These are phyloP conservation scores for Lapara coniferarum DNA, from an alignment of 2,888 invertebrate species.

Conservation along the genomic window DNA sequence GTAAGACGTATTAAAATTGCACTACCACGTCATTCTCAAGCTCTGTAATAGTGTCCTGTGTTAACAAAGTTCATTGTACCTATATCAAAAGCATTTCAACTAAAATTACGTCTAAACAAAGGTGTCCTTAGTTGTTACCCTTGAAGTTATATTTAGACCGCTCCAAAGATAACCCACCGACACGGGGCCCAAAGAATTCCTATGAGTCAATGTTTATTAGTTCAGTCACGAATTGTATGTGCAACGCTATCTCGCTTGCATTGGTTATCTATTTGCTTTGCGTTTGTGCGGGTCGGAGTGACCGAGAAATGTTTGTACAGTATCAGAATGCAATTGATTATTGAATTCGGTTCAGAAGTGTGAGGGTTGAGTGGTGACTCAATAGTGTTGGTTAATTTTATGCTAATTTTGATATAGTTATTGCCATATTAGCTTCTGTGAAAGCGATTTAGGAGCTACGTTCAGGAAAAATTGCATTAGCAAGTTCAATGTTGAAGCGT, in stretches of 20 bases:
- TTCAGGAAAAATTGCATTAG: too few species aligned
- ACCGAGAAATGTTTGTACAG: constrained; percentile 6
- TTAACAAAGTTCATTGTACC: too few species aligned
- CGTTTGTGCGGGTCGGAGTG: not conserved
- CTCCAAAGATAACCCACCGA: constrained; percentile 18
- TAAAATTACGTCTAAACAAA: not conserved
- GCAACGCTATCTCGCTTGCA: constrained; percentile 5
- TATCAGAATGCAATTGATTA: constrained; percentile 7
- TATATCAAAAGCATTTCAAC: not conserved
- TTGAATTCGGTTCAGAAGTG: not conserved
- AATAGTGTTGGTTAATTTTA: not conserved
- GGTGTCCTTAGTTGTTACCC: constrained; percentile 13
- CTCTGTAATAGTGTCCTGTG: too few species aligned
- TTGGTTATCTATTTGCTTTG: constrained; percentile 13
- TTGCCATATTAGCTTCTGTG: too few species aligned
- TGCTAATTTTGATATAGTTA: not conserved
- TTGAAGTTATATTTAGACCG: constrained; percentile 21
- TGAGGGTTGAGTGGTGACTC: not conserved
- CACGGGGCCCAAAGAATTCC: constrained; percentile 13
- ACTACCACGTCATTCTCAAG: too few species aligned
- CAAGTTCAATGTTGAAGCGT: too few species aligned
- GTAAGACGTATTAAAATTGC: too few species aligned
- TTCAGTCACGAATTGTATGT: constrained; percentile 14
- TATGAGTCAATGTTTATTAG: constrained; percentile 23
- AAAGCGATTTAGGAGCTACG: too few species aligned